Evolutionary conservation across 35 echinoderm and acorn worm species (phyloP), one percentile per base, ranked within the genome.

Genomic region (Eucidaris tribuloides): DNA sequence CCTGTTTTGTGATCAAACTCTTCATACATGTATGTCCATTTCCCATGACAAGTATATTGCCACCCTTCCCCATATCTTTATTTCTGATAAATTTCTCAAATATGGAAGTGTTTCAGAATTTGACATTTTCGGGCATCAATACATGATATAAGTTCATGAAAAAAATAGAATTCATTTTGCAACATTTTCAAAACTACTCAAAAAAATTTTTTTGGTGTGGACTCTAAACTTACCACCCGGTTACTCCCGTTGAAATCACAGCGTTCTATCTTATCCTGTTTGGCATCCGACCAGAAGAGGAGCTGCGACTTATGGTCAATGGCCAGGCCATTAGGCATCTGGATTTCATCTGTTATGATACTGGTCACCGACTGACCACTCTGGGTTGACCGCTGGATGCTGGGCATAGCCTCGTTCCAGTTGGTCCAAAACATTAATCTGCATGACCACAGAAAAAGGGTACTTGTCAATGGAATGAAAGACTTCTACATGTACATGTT

Each of bases 251-350:
- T 82, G 15, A 86, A 55, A 36, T 97, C 39, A 3, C 85, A 88
- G 20, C 94, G 87, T 58, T 97, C 94, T 38, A 97, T 97, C 58
- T 97, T 97, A 43, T 97, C 94, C 7, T 89, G 77, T 28, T 90
- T 68, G 37, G 94, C 94, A 78, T 97, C 94, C 45, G 85, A 92
- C 94, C 94, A 97, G 86, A 86, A 92, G 14, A 92, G 89, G 36
- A 85, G 88, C 24, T 52, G 36, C 6, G 89, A 40, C 7, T 37
- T 41, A 22, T 81, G 81, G 40, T 97, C 94, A 27, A 97, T 65
- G 22, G 65, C 63, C 14, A 97, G 60, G 1, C 81, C 85, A 66
- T 92, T 97, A 6, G 90, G 94, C 31, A 87, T 97, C 33, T 88
- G 89, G 14, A 97, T 92, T 27, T 86, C 80, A 0, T 78, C 63